Evolutionary conservation across 1,140 invertebrate species (phyloP).

Genomic region (Drosophila melanogaster): DNA sequence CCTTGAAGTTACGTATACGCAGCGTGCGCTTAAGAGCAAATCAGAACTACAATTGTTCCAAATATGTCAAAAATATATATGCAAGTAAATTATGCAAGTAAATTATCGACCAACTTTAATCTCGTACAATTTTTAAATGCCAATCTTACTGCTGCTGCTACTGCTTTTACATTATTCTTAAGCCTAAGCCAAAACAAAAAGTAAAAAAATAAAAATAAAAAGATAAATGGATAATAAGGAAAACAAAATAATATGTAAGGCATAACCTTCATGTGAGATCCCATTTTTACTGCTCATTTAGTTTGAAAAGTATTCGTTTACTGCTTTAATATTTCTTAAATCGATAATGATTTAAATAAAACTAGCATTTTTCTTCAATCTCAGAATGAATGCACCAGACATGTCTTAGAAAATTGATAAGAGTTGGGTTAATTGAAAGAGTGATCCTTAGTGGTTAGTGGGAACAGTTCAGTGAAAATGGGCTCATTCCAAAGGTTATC

Average conservation of each 20-base stretch:
- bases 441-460: neutral
- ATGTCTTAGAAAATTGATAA: too few species aligned
- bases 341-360: too few species aligned
- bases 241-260: neutral
- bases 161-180: constrained; percentile 10
- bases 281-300: constrained; percentile 1
- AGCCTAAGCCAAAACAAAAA: neutral
- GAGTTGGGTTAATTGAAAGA: neutral
- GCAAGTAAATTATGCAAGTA: too few species aligned
- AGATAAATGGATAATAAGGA: neutral
- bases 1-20: too few species aligned
- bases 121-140: neutral
- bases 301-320: neutral
- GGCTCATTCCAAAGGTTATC: neutral
- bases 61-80: too few species aligned
- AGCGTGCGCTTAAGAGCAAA: too few species aligned
- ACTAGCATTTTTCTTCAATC: too few species aligned
- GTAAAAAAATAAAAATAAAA: neutral
- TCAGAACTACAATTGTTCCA: neutral
- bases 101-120: neutral
- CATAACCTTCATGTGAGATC: neutral
- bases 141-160: neutral
- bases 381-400: neutral
- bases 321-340: too few species aligned
- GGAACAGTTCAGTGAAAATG: neutral